Base-by-base conservation (phyloP, 2,888 invertebrate genomes). In the Protonemura montana region DNA sequence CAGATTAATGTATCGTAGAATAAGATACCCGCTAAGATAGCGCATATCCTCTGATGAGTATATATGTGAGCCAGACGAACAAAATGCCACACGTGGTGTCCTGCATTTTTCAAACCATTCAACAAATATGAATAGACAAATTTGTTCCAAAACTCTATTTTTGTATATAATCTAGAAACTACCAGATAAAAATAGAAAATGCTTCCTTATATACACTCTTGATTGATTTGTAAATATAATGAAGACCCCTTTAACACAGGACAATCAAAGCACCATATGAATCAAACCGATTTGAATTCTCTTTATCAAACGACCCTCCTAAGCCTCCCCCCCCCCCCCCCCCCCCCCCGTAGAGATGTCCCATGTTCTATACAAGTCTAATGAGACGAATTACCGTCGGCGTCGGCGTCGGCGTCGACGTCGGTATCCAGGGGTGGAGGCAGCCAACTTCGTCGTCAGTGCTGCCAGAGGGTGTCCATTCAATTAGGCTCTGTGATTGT, bases 301-400 rank as follows among this genome's bases (percentile, higher is more conserved):
- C 78, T 78, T 78, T 78, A 78, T 59, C 59, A 10, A 59, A 16
- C 59, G 21, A 1, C 59, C 59, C 13, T 21, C 59, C 21, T 13
- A 10, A 10, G 27, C 26, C 78, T 13, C 26, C n/a, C n/a, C 78
- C 21, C 76, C 76, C 76, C 76, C 76, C 76, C 26, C 76, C 78
- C 10, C 78, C 3, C 78, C 78, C 78, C 78, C 78, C n/a, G 78
- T 16, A 10, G 78, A 1, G 78, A 10, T 59, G 59, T 21, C 59
- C 59, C 59, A 21, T 59, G 78, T 78, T 78, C 78, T 78, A 78
- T 78, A 78, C 78, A 0, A 30, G 6, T 29, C 27, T 84, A 84
- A 84, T 59, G 84, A 84, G n/a, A 59, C 26, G 84, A 84, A 84
- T 84, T 84, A 76, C 84, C 76, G 59, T 21, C 59, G 59, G 21